Evolutionary conservation across 2,797 vertebrate genomes (phyloP).

Genomic region (Falco novaeseelandiae): DNA sequence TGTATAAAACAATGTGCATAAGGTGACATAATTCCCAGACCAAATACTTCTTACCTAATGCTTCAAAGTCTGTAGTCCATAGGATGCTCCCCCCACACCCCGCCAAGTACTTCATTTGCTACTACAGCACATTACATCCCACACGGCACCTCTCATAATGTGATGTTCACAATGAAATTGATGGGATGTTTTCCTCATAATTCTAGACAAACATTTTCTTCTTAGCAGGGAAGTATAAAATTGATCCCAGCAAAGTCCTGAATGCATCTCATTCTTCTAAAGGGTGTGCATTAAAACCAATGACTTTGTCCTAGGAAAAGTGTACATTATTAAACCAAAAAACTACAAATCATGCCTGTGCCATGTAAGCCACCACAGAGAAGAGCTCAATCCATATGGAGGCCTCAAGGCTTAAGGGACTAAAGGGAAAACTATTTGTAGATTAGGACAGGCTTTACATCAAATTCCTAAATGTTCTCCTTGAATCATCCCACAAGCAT

Average conservation of each 20-base stretch:
- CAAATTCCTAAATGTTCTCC: not conserved
- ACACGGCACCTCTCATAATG: fast-evolving
- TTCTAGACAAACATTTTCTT: not conserved
- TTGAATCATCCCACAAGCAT: not conserved
- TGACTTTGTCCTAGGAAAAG: not conserved
- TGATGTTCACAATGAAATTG: not conserved
- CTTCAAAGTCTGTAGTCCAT: not conserved
- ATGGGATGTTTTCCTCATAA: not conserved
- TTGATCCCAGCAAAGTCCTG: not conserved
- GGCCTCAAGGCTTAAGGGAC: not conserved
- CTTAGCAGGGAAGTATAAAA: not conserved
- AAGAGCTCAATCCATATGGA: not conserved
- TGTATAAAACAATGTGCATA: not conserved
- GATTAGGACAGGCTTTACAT: not conserved
- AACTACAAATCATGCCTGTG: not conserved
- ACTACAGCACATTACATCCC: not conserved
- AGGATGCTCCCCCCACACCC: not conserved
- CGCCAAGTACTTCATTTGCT: not conserved
- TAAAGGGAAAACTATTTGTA: not conserved
- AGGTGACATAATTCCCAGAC: not conserved
- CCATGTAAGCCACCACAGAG: fast-evolving
- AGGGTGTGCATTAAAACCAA: not conserved
- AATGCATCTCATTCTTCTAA: not conserved
- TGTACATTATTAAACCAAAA: not conserved
- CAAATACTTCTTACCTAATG: not conserved